Conservation (phyloP, 2,888 invertebrate genomes). For the Drosophila niveifrons region DNA sequence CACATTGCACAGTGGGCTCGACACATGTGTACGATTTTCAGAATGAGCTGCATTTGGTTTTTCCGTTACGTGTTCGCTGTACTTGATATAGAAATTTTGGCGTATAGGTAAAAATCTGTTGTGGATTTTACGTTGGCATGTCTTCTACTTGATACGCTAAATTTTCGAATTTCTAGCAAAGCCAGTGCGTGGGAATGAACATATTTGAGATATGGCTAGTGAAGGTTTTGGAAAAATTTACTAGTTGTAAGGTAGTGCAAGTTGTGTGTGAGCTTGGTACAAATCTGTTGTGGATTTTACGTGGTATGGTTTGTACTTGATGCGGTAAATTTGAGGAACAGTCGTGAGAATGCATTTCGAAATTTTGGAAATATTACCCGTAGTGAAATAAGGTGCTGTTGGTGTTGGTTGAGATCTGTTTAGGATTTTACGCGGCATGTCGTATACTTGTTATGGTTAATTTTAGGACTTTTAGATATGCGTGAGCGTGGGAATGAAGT, state of each 20-base stretch:
- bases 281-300: conserved; percentile 55
- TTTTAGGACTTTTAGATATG: conserved; percentile 7
- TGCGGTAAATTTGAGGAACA: conserved; percentile 21
- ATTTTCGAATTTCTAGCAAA: conserved; percentile 11
- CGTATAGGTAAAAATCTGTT: conserved; percentile 27
- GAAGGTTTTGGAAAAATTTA: conserved; percentile 10
- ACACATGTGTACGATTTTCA: conserved; percentile 47
- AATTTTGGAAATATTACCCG: conserved; percentile 3
- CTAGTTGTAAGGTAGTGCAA: conserved; percentile 11
- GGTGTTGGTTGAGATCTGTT: conserved; percentile 7
- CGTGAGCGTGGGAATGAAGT: conserved; percentile 39
- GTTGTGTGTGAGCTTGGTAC: conserved; percentile 8
- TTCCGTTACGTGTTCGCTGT: conserved; percentile 56
- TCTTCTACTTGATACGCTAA: conserved; percentile 45
- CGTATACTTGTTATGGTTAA: conserved; percentile 39
- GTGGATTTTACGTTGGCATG: conserved; percentile 55
- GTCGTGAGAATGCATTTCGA: conserved; percentile 18
- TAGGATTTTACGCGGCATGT: conserved; percentile 47
- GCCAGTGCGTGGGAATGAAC: conserved; percentile 22
- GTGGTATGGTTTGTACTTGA: conserved; percentile 40
- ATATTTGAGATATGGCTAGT: neutral
- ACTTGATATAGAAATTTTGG: conserved; percentile 37
- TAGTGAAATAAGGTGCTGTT: conserved; percentile 9
- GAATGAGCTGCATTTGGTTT: conserved; percentile 46
- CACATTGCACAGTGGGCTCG: conserved; percentile 81